Conservation (phyloP, 2,113 vertebrate genomes). For the Miniopterus natalensis region DNA sequence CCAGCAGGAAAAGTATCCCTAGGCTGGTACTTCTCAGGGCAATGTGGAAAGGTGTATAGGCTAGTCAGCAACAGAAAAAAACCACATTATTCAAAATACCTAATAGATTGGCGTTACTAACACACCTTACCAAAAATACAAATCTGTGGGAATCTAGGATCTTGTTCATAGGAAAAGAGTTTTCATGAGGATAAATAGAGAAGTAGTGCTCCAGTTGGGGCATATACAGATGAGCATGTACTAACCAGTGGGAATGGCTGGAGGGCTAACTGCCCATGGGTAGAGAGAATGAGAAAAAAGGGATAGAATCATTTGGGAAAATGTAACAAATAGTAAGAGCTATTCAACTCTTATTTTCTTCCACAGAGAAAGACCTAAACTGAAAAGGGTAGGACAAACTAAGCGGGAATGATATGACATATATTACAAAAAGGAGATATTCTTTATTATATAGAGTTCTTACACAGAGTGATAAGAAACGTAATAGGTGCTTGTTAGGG, state of each 20-base stretch:
- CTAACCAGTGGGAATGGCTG: not conserved
- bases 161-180: not conserved
- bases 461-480: not conserved
- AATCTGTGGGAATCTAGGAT: not conserved
- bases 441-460: not conserved
- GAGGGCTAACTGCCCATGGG: not conserved
- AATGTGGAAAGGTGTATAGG: not conserved
- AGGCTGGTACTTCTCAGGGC: not conserved
- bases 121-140: constrained; percentile 1
- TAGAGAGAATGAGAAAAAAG: not conserved
- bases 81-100: not conserved
- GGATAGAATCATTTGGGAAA: not conserved
- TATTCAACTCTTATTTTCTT: not conserved
- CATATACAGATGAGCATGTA: not conserved
- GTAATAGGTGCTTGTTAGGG: not conserved
- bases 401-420: not conserved
- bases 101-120: not conserved
- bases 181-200: not conserved
- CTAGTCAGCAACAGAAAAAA: constrained; percentile 30
- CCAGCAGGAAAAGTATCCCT: not conserved
- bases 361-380: not conserved
- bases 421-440: not conserved
- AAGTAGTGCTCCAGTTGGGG: not conserved
- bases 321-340: not conserved
- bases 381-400: not conserved